Evolutionary conservation across 2,888 invertebrate genomes (phyloP).

Genomic region (Andrena bucephala): DNA sequence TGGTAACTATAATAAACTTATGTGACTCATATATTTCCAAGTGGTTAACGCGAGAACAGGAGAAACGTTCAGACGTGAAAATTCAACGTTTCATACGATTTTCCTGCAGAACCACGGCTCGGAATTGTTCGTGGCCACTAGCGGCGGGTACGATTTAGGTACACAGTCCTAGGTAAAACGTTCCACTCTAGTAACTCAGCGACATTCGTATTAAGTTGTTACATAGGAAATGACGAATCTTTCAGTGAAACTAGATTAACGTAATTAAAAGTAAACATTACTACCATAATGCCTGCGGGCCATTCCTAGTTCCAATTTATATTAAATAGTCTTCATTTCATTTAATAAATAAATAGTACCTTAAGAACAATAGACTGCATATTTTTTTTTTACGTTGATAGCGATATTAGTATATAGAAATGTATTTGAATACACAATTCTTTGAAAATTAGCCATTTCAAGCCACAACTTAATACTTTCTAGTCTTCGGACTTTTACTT

Average conservation of each 20-base stretch:
- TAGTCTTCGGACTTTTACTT: neutral
- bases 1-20: neutral
- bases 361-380: too few relatives aligned
- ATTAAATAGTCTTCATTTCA: too few relatives aligned
- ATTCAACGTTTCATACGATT: conserved; percentile 6
- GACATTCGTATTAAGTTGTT: neutral
- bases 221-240: neutral
- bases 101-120: neutral
- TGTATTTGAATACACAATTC: too few relatives aligned
- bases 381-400: too few relatives aligned
- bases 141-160: neutral
- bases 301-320: too few relatives aligned
- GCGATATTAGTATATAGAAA: too few relatives aligned
- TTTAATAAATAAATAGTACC: too few relatives aligned
- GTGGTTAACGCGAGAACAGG: neutral
- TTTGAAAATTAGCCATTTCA: too few relatives aligned
- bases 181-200: neutral
- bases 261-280: too few relatives aligned
- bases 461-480: neutral
- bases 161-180: neutral
- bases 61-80: neutral
- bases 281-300: too few relatives aligned
- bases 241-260: neutral
- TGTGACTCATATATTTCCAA: neutral
- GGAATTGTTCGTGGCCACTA: conserved; percentile 5